phyloP scores from a whole-genome alignment of 2,797 vertebrate genomes.

The Rhinoraja longicauda region DNA sequence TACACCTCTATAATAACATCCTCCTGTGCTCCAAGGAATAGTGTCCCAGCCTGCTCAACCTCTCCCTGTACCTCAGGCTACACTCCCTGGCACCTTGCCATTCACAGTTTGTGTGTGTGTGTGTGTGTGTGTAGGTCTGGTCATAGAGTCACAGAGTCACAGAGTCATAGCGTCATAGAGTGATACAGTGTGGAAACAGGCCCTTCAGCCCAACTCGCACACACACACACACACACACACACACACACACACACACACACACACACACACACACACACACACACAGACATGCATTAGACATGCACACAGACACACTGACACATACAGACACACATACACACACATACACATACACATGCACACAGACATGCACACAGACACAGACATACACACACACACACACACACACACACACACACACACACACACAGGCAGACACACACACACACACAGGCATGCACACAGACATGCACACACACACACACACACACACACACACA shows the following conservation, averaged over 20 bases:
- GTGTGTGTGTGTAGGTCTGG: too few species aligned
- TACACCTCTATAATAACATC: too few species aligned
- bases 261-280: neutral
- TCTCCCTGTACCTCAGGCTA: too few species aligned
- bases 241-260: neutral
- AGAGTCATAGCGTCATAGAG: too few species aligned
- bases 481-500: neutral
- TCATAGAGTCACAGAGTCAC: too few species aligned
- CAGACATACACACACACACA: neutral
- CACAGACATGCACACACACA: neutral
- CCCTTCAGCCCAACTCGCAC: too few species aligned
- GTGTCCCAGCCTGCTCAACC: too few species aligned
- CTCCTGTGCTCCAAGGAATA: too few species aligned
- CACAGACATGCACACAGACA: neutral
- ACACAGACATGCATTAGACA: neutral
- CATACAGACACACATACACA: neutral
- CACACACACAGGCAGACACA: neutral
- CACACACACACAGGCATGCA: neutral
- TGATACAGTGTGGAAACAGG: too few species aligned
- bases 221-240: neutral
- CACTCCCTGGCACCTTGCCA: too few species aligned
- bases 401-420: neutral
- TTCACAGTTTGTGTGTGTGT: too few species aligned
- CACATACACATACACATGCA: neutral
- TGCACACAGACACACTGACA: neutral